Conservation (phyloP, 2,113 vertebrate species). For the Ceratotherium simum region DNA sequence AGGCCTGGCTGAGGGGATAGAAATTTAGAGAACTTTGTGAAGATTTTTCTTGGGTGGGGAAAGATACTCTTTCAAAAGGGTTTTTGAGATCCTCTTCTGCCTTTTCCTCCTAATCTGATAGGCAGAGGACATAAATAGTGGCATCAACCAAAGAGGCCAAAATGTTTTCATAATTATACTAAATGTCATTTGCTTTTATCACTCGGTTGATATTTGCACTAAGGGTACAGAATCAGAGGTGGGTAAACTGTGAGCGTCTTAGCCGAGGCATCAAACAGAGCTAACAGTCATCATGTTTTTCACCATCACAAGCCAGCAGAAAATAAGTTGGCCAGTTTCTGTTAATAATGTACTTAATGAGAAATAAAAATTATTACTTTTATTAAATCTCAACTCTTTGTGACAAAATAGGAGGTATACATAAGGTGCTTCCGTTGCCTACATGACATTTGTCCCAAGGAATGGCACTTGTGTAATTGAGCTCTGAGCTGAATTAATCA, state of each 20-base stretch:
- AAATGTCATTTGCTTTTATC: background rate
- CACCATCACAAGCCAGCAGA: background rate
- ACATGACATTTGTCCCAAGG: background rate
- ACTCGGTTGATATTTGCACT: background rate
- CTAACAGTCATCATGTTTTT: background rate
- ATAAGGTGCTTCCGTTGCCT: background rate
- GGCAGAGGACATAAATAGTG: background rate
- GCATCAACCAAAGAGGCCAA: background rate
- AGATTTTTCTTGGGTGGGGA: background rate
- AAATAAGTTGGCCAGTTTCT: background rate
- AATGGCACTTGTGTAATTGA: background rate
- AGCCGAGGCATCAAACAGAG: background rate
- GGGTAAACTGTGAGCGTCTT: background rate
- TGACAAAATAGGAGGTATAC: background rate
- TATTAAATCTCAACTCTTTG: background rate
- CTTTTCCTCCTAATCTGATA: background rate
- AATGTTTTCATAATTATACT: background rate
- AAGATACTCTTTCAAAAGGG: background rate
- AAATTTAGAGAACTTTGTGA: background rate
- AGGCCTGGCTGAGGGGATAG: background rate
- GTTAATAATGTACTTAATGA: background rate
- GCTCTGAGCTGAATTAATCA: background rate
- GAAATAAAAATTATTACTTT: background rate
- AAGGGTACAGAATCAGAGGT: background rate
- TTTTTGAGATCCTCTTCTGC: background rate